Evolutionary conservation across 2,888 invertebrate species (phyloP).

Genomic region (Pyrrhia umbra): DNA sequence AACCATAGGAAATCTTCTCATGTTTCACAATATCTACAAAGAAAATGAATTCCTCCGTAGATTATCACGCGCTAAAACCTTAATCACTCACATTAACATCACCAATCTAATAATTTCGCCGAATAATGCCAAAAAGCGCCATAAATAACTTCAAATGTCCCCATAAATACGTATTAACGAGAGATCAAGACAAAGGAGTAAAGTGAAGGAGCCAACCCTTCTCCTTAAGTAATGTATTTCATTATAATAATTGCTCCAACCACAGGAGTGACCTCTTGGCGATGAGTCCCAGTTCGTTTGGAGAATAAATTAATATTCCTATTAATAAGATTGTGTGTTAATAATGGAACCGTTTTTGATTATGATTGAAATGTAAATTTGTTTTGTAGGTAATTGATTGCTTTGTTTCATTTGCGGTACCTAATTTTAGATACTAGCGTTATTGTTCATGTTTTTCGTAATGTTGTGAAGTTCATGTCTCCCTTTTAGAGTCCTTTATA

Average conservation of each 20-base stretch:
- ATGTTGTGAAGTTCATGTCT: neutral
- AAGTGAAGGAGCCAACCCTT: conserved; percentile 69
- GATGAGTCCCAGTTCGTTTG: conserved; percentile 39
- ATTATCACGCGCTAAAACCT: conserved; percentile 36
- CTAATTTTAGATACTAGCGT: conserved; percentile 1
- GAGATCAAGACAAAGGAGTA: conserved; percentile 74
- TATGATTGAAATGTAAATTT: conserved; percentile 49
- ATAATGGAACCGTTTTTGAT: conserved; percentile 58
- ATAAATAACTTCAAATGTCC: conserved; percentile 55
- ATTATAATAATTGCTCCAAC: conserved; percentile 72
- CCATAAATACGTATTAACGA: conserved; percentile 75
- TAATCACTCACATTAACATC: conserved; percentile 56
- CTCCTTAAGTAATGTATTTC: conserved; percentile 72
- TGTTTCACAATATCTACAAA: neutral
- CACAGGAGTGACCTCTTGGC: conserved; percentile 56
- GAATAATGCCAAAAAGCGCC: conserved; percentile 40
- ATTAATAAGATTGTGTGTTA: conserved; percentile 48
- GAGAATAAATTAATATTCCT: conserved; percentile 57
- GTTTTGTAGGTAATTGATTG: conserved; percentile 47
- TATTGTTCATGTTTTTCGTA: conserved; percentile 20
- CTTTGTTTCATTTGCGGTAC: conserved; percentile 21
- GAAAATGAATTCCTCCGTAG: conserved; percentile 15
- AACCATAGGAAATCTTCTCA: neutral
- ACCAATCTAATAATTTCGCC: conserved; percentile 53
- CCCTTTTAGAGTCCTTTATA: too few species aligned